Evolutionary conservation across 2,888 invertebrate species (phyloP), one percentile per base, ranked within the genome.

Genomic region (Cinara cedri): DNA sequence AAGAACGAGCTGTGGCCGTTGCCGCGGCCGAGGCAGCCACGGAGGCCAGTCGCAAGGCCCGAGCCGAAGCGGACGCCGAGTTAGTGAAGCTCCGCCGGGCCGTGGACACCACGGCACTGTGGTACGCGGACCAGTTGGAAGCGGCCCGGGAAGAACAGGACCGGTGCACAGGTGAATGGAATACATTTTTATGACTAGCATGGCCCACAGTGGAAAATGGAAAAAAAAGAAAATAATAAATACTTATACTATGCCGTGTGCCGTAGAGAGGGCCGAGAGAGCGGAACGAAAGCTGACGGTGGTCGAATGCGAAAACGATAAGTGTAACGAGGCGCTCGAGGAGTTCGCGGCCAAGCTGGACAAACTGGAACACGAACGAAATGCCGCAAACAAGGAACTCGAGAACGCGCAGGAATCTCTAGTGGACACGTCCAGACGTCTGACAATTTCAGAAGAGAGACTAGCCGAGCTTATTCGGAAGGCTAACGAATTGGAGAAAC

Each of bases 61-160:
- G 74, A 8, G 74, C 74, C 1, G 74, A 74, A 63, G 46, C 74
- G 42, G 74, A 74, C 13, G 51, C 74, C 1, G 74, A 74, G 13
- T 10, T 63, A 51, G 42, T 74, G 0, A 74, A 74, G 42, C 16
- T 74, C 1, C 74, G 74, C 1, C 26, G 74, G 11, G 74, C 74
- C 1, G 42, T 74, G 8, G 74, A 74, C 21, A 51, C 74, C 21
- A 74, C 74, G 2, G 49, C 74, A 10, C 6, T 74, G 51, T 74
- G 74, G 74, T 74, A 74, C 21, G 74, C 63, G 3, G 74, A 74
- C 51, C 11, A 42, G 16, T 14, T 74, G 51, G 74, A 74, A 19
- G 49, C 51, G 6, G 49, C 42, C 8, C 62, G 74, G 0, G 74
- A 51, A 11, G 74, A 74, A 63, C 63, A 42, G 6, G 74, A 74